These are phyloP conservation scores for Urocitellus parryii DNA, from an alignment of 2,113 vertebrate genomes.

Conservation along the genomic window DNA sequence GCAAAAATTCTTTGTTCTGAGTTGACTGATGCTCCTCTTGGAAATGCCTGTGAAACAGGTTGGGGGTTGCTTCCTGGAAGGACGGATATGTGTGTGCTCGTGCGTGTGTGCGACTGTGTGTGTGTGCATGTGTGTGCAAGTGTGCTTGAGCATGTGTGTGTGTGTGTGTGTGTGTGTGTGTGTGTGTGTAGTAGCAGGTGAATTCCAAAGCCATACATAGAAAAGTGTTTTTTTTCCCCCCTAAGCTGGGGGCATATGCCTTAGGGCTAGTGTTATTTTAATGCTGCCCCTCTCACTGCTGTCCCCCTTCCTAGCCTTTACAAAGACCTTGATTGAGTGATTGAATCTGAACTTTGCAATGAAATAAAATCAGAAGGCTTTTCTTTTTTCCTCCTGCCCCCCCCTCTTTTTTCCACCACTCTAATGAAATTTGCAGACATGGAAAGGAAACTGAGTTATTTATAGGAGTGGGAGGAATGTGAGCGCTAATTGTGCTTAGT, in stretches of 20 bases:
- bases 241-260: slow-evolving; percentile 51
- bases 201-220: slow-evolving; percentile 84
- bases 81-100: neutral
- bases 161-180: too few relatives aligned
- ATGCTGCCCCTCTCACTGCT: slow-evolving; percentile 24
- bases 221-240: slow-evolving; percentile 81
- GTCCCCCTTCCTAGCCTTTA: slow-evolving; percentile 53
- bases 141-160: neutral
- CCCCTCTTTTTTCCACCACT: slow-evolving; percentile 88
- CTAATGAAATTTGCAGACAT: slow-evolving; percentile 96
- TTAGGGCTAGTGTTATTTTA: slow-evolving; percentile 66
- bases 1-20: neutral
- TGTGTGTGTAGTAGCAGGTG: slow-evolving; percentile 82
- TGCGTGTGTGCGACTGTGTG: neutral
- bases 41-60: slow-evolving; percentile 12
- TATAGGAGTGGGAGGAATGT: slow-evolving; percentile 95
- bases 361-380: slow-evolving; percentile 74
- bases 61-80: slow-evolving; percentile 66
- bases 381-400: slow-evolving; percentile 7
- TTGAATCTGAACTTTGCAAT: slow-evolving; percentile 79
- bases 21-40: neutral
- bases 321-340: slow-evolving; percentile 81
- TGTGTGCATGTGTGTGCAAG: neutral
- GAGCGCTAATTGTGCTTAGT: slow-evolving; percentile 95
- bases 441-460: slow-evolving; percentile 95